Evolutionary conservation across 2,113 vertebrate genomes (phyloP).

Genomic region (Lutjanus erythropterus): DNA sequence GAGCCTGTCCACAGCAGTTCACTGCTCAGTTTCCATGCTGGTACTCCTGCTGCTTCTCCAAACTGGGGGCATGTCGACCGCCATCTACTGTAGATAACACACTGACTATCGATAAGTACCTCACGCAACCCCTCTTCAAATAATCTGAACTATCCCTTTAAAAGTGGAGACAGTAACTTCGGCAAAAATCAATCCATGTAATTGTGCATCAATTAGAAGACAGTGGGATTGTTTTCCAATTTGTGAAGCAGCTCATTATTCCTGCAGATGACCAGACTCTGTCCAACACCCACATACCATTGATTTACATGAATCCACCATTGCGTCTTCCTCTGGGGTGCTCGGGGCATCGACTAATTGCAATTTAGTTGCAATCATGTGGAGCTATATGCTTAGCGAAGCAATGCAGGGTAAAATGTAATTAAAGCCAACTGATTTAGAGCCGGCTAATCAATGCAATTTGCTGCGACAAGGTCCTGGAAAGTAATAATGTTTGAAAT

Average conservation of each 20-base stretch:
- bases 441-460: constrained; percentile 79
- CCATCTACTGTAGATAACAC: too few species aligned
- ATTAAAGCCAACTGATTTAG: constrained; percentile 81
- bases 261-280: constrained; percentile 53
- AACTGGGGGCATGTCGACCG: too few species aligned
- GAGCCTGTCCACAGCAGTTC: too few species aligned
- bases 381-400: constrained; percentile 65
- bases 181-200: constrained; percentile 9
- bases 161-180: background rate
- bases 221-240: background rate
- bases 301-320: constrained; percentile 60
- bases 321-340: constrained; percentile 44
- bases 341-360: constrained; percentile 70
- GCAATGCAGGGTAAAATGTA: constrained; percentile 70
- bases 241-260: constrained; percentile 46
- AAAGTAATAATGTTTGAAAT: constrained; percentile 76
- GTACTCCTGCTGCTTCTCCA: too few species aligned
- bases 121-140: too few species aligned
- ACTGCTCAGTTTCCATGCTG: too few species aligned
- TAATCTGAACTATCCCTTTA: too few species aligned
- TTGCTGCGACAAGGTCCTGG: constrained; percentile 72
- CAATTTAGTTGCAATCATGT: constrained; percentile 74
- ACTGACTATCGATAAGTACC: too few species aligned
- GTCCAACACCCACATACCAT: constrained; percentile 33
- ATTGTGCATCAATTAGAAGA: background rate